Evolutionary conservation across 2,113 vertebrate species (phyloP), one percentile per base, ranked within the genome.

Genomic region (Scartelaos histophorus): DNA sequence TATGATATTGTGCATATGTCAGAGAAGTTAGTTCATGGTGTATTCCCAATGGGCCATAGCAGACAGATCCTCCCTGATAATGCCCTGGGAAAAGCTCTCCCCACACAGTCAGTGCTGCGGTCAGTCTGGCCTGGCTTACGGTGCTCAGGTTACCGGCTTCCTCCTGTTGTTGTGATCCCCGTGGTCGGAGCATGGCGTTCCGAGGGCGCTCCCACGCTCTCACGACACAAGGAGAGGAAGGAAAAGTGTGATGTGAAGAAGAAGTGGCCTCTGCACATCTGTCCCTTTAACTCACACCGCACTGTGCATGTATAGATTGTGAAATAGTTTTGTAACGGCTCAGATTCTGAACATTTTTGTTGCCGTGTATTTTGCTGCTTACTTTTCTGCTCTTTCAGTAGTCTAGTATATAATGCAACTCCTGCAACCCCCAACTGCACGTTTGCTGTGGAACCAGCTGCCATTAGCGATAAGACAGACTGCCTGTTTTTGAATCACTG

Each of bases 141-240:
- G 81, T 85, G 82, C 89, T 93, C 89, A 82, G 85, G 88, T 93
- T 92, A 92, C 92, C 85, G 80, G 88, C 86, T 92, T 92, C 91
- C 89, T 93, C 89, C 88, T 88, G 93, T 92, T 93, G 92, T 92
- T 92, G 77, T 82, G 89, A 90, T 87, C 84, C 82, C 90, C 79
- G 87, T 75, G 90, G 88, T 90, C 89, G 89, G 74, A 92, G 19
- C 82, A 77, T 85, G 76, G 81, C 35, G 25, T 69, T 87, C 71
- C 38, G 87, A 87, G 82, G 83, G 86, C 82, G 83, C 89, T 89
- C 91, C 89, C 88, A 89, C 90, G 89, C 87, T 85, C 87, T 87
- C 75, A 72, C 79, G 54, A 86, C 76, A 88, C 79, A 89, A 89
- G 90, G 85, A 85, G 88, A 90, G 89, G 85, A 88, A 89, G 89